phyloP scores from a whole-genome alignment of 2,113 vertebrate genomes.

The Elaphurus davidianus region DNA sequence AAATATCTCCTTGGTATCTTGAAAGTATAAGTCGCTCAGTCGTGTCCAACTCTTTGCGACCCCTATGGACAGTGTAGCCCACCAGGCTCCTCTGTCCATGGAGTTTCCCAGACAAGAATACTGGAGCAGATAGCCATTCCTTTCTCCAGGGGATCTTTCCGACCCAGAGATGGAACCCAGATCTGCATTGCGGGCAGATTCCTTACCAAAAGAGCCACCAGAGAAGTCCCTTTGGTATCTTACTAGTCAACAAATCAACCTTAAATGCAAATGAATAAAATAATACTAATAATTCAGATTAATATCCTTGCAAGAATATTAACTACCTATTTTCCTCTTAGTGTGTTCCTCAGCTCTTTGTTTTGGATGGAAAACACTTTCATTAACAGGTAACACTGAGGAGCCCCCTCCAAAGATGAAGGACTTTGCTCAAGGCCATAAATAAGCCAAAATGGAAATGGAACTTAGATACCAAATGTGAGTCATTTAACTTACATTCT shows the following conservation, averaged over 20 bases:
- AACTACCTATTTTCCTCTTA: background rate
- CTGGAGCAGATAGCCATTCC: background rate
- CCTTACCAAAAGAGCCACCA: background rate
- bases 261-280: background rate
- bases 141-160: background rate
- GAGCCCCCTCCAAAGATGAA: background rate
- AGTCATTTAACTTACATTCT: background rate
- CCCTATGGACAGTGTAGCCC: background rate
- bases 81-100: background rate
- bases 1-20: background rate
- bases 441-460: background rate
- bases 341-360: background rate
- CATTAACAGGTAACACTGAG: background rate
- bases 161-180: background rate
- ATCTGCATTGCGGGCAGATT: background rate
- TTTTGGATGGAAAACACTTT: background rate
- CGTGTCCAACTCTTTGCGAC: accelerated
- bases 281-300: background rate
- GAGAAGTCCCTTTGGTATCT: background rate
- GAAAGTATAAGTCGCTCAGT: background rate
- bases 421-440: background rate
- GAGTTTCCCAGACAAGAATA: background rate
- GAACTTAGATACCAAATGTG: background rate
- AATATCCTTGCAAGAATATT: background rate
- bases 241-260: conserved; percentile 2